Evolutionary conservation across 37 sponge, comb jelly and placozoan species (phyloP), one percentile per base, ranked within the genome.

Genomic region (Beroe ovata): DNA sequence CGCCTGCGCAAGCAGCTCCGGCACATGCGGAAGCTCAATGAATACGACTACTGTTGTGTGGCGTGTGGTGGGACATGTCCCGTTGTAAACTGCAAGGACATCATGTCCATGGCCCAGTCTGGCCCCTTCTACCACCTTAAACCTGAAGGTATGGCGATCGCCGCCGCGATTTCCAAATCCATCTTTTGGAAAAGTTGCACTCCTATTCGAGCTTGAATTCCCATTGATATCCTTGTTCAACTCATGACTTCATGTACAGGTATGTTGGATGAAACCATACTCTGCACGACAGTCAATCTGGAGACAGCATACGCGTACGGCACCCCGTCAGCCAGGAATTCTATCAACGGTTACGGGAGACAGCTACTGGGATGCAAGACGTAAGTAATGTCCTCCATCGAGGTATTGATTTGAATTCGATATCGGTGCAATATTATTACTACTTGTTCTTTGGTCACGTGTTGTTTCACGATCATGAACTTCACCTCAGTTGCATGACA

Each of bases 71-170:
- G 29, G 8, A 62, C 21, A 6, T 16, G 8, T 18, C 38, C 35
- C 2, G 38, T 71, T 71, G 38, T 71, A 8, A 30, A 29, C 35
- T 71, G 38, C 20, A 28, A 19, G 8, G 38, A 71, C 36, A 35
- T 71, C 8, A 71, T 71, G 35, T 71, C 71, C 38, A 71, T 71
- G 37, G 6, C 32, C 1, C 20, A 35, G 29, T 35, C 29, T 30
- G 38, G 71, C 34, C 71, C 71, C 8, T 71, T 71, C 36, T 71
- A 62, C 26, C 63, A 62, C 26, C 63, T 62, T 16, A 62, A 62
- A 62, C 63, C 63, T 6, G 63, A 58, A 16, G 59, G 59, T 58
- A 58, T 16, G 59, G 11, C 59, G 59, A n/a, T n/a, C n/a, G n/a
- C n/a, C n/a, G n/a, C n/a, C n/a, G n/a, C n/a, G n/a, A n/a, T n/a